Percentiles rank a stretch among this genome's conserved stretches.
These are phyloP conservation scores for Sarcophaga bullata DNA, from an alignment of 1,140 invertebrate species.

Conservation along the genomic window DNA sequence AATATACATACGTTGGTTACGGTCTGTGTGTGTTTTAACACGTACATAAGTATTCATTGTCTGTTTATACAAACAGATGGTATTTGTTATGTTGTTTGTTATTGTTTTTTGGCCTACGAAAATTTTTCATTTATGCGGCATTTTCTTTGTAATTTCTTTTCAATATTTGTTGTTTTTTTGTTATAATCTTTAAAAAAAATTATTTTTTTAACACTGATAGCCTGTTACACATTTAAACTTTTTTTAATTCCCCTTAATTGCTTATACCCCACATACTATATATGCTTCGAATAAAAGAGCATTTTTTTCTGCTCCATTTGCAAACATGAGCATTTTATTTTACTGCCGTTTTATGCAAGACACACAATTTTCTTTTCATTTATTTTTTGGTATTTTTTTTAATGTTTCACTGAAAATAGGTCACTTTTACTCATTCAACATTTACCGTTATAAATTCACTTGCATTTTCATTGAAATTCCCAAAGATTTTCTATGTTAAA, in stretches of 20 bases:
- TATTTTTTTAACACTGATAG: too few relatives aligned
- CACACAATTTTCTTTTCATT: neutral
- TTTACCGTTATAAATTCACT: neutral
- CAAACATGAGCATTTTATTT: neutral
- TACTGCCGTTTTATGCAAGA: neutral
- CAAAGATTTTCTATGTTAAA: neutral
- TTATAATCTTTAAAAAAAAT: too few relatives aligned
- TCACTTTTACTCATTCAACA: neutral
- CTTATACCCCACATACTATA: neutral
- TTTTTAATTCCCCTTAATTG: neutral
- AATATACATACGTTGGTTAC: too few relatives aligned
- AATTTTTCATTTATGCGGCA: too few relatives aligned
- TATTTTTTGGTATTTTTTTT: conserved; percentile 2
- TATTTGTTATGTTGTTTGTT: too few relatives aligned
- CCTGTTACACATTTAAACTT: too few relatives aligned
- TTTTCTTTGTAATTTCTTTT: too few relatives aligned
- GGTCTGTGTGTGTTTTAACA: too few relatives aligned
- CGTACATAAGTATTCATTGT: too few relatives aligned
- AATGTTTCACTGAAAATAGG: conserved; percentile 8
- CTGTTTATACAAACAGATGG: too few relatives aligned
- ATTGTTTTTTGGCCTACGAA: too few relatives aligned
- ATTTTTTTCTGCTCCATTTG: neutral
- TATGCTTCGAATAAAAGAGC: neutral
- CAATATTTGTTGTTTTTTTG: too few relatives aligned
- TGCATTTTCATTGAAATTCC: neutral